Evolutionary conservation across 2,888 invertebrate species (phyloP).

Genomic region (Leucania comma): DNA sequence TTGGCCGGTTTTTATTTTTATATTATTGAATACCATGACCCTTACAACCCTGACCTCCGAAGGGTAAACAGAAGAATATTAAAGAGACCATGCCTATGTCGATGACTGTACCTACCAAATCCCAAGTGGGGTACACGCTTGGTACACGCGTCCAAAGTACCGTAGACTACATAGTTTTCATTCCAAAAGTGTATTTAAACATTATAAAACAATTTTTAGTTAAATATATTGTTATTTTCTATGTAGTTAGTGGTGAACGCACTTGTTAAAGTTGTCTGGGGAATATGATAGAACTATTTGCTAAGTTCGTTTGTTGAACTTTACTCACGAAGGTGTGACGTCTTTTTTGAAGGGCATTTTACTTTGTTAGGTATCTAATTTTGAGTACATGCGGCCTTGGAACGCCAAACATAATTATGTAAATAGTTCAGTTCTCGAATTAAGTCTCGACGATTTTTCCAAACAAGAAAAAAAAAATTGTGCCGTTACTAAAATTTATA

Average conservation of each 20-base stretch:
- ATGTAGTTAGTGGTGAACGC: slow-evolving; percentile 1
- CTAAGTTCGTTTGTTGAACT: slow-evolving; percentile 23
- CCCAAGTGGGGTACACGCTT: slow-evolving; percentile 9
- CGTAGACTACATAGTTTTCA: slow-evolving; percentile 15
- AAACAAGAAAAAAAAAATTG: no score
- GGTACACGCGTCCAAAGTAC: not conserved
- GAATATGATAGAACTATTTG: slow-evolving; percentile 41
- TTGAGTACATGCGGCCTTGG: not conserved
- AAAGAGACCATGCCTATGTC: not conserved
- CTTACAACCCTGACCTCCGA: slow-evolving; percentile 3
- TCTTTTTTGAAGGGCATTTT: slow-evolving; percentile 8
- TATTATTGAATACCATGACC: not conserved
- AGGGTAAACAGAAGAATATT: not conserved
- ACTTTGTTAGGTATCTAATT: not conserved
- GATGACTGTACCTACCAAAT: slow-evolving; percentile 14
- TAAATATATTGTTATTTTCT: slow-evolving; percentile 35
- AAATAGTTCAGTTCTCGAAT: no score
- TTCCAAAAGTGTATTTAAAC: slow-evolving; percentile 46
- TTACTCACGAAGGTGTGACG: slow-evolving; percentile 13
- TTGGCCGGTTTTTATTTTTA: no score
- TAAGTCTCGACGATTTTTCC: no score
- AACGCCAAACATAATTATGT: no score
- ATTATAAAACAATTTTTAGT: slow-evolving; percentile 48
- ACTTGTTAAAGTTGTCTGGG: slow-evolving; percentile 22
- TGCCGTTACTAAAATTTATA: no score